These are phyloP conservation scores for Equus przewalskii DNA, from an alignment of 2,113 vertebrate species.

Conservation along the genomic window DNA sequence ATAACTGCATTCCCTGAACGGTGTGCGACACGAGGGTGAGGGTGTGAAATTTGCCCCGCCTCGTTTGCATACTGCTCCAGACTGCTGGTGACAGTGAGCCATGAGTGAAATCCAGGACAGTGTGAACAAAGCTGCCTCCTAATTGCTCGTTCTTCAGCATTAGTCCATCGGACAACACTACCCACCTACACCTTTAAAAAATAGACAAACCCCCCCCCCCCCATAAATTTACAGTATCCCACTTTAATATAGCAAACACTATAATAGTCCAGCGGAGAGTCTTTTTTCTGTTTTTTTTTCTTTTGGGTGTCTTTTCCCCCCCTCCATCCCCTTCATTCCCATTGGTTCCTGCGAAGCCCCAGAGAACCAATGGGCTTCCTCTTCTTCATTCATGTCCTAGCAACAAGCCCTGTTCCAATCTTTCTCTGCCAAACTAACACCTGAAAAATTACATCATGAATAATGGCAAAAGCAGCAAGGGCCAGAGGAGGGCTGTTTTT, in stretches of 20 bases:
- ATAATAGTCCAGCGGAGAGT: constrained; percentile 90
- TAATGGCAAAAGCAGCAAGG: constrained; percentile 89
- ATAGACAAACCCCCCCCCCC: background rate
- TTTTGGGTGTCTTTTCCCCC: constrained; percentile 65
- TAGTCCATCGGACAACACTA: constrained; percentile 58
- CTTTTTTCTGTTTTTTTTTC: background rate
- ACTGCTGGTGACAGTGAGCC: constrained; percentile 51
- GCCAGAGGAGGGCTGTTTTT: constrained; percentile 80
- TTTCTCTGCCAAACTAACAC: constrained; percentile 91
- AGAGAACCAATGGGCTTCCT: constrained; percentile 89
- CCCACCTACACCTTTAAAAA: constrained; percentile 57
- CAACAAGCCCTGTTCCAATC: constrained; percentile 93
- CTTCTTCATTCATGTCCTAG: constrained; percentile 94
- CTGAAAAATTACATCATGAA: constrained; percentile 95
- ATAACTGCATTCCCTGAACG: background rate
- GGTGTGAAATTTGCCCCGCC: constrained; percentile 49
- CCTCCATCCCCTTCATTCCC: constrained; percentile 76
- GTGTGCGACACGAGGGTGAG: constrained; percentile 8
- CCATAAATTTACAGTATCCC: constrained; percentile 63
- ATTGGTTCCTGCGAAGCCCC: constrained; percentile 89
- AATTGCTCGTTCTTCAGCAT: constrained; percentile 69
- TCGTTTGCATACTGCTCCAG: constrained; percentile 53
- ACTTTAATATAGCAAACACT: constrained; percentile 91
- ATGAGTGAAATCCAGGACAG: constrained; percentile 71
- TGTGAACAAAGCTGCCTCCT: constrained; percentile 58